Percentiles rank a stretch among this genome's conserved stretches.
Evolutionary conservation across 2,797 vertebrate species (phyloP).

Genomic region (Peromyscus eremicus): DNA sequence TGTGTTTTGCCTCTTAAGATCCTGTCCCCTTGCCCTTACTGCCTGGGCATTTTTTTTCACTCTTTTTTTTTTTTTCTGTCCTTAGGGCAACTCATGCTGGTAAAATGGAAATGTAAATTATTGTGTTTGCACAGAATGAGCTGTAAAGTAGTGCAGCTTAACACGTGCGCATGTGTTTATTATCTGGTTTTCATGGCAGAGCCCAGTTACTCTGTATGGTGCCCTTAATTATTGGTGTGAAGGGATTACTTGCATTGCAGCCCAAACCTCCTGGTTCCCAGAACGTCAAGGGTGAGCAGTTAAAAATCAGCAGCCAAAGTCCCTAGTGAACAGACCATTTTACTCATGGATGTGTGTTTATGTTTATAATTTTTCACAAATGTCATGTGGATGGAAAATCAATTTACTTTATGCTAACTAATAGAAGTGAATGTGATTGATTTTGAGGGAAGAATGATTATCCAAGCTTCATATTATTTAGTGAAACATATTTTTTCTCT

Average conservation of each 20-base stretch:
- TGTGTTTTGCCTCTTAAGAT: slow-evolving; percentile 88
- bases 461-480: slow-evolving; percentile 78
- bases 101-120: slow-evolving; percentile 90
- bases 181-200: slow-evolving; percentile 90
- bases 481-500: slow-evolving; percentile 66
- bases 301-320: slow-evolving; percentile 81
- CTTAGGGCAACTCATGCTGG: slow-evolving; percentile 87
- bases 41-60: slow-evolving; percentile 74
- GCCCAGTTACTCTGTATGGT: slow-evolving; percentile 86
- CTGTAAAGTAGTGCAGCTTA: slow-evolving; percentile 91
- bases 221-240: slow-evolving; percentile 90
- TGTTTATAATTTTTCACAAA: slow-evolving; percentile 61
- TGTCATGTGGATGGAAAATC: slow-evolving; percentile 73
- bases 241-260: slow-evolving; percentile 88
- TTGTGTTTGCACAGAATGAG: slow-evolving; percentile 89
- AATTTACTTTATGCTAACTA: slow-evolving; percentile 83
- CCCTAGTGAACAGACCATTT: slow-evolving; percentile 78
- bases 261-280: slow-evolving; percentile 85
- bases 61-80: slow-evolving; percentile 70
- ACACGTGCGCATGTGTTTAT: slow-evolving; percentile 91
- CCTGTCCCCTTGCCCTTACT: slow-evolving; percentile 85
- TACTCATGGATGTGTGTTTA: slow-evolving; percentile 70
- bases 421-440: slow-evolving; percentile 80
- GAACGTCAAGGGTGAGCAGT: slow-evolving; percentile 83
- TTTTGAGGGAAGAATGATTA: slow-evolving; percentile 80